Conservation (phyloP, 2,888 invertebrate species). For the Alviniconcha strummeri region DNA sequence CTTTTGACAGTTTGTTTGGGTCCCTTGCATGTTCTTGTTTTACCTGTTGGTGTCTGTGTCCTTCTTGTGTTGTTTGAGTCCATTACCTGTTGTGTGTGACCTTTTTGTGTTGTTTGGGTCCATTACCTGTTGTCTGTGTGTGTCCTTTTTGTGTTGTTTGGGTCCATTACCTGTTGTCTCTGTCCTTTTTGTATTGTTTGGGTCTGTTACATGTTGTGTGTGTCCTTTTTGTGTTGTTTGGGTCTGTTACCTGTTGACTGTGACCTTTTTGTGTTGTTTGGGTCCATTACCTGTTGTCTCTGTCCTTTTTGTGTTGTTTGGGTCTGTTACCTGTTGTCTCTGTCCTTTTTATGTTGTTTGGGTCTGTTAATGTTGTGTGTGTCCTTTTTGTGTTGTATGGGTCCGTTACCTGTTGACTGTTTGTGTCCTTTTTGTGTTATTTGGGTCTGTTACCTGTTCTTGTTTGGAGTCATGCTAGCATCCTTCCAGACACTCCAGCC, state of each 20-base stretch:
- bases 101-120: background rate
- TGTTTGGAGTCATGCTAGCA: no score
- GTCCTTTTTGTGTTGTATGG: background rate
- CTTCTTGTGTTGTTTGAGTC: background rate
- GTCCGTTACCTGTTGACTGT: background rate
- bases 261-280: background rate
- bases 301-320: background rate
- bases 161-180: background rate
- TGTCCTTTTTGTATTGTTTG: background rate
- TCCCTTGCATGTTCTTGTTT: background rate
- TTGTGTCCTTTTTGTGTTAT: background rate
- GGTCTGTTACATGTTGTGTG: background rate
- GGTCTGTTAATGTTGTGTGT: background rate
- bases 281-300: background rate
- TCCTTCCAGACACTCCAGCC: no score
- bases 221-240: background rate
- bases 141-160: background rate
- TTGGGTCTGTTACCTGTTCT: background rate
- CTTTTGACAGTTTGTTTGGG: no score
- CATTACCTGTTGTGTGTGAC: background rate
- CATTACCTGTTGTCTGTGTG: background rate
- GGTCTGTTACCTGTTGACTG: background rate
- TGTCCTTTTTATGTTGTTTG: background rate
- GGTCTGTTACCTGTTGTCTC: background rate
- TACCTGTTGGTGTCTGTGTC: background rate